A percentile compares a stretch with the other conserved stretches of the same genome.
These are phyloP conservation scores for Delia radicum DNA, from an alignment of 1,140 invertebrate species.

Conservation along the genomic window DNA sequence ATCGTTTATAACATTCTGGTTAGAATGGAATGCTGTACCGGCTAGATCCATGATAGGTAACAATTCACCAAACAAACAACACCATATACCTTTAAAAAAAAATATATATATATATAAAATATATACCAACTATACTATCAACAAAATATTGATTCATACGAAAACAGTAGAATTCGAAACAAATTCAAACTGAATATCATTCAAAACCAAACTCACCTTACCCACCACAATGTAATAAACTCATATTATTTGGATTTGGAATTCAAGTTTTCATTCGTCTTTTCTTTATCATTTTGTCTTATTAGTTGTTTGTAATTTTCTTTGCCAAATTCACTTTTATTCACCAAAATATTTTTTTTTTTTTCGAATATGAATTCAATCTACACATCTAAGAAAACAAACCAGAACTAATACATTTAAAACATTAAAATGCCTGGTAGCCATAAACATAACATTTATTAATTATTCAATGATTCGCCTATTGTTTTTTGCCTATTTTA, in stretches of 20 bases:
- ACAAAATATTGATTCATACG: too few species aligned
- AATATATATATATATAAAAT: slow-evolving; percentile 3
- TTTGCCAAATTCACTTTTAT: background rate
- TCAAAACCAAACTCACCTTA: background rate
- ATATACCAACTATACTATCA: slow-evolving; percentile 24
- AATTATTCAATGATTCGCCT: too few species aligned
- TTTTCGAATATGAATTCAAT: background rate
- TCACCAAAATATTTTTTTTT: background rate
- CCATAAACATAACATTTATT: background rate
- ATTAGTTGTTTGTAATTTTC: background rate
- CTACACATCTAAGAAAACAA: too few species aligned
- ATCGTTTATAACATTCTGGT: slow-evolving; percentile 90
- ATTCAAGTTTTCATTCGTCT: background rate
- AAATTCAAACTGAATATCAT: background rate
- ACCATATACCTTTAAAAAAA: slow-evolving; percentile 17
- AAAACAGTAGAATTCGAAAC: too few species aligned
- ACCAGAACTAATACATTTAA: background rate
- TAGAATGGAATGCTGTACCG: slow-evolving; percentile 89
- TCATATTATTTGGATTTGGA: background rate
- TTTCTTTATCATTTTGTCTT: background rate
- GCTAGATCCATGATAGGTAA: slow-evolving; percentile 85
- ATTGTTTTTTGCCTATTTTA: too few species aligned
- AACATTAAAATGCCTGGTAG: background rate
- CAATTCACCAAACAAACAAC: slow-evolving; percentile 33
- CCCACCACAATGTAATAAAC: background rate